Conservation (phyloP, 2,797 vertebrate species). For the Sebastes steindachneri region DNA sequence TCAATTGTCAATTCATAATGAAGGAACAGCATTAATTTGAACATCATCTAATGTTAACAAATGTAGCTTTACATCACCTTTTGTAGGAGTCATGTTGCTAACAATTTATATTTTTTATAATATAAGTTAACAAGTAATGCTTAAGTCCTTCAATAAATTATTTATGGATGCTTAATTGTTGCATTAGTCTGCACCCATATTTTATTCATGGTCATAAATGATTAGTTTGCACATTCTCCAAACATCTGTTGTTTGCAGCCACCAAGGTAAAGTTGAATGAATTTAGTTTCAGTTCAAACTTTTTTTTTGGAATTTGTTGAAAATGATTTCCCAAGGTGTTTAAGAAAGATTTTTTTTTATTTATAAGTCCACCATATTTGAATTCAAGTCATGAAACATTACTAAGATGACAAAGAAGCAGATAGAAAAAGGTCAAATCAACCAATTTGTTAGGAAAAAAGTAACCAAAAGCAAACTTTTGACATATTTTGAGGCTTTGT, state of each 20-base stretch:
- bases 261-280: neutral
- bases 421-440: neutral
- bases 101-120: neutral
- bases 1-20: neutral
- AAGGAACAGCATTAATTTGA: neutral
- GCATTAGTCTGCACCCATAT: conserved; percentile 2
- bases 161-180: conserved; percentile 14
- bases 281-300: neutral
- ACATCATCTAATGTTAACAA: neutral
- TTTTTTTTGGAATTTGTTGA: neutral
- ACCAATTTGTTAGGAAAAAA: neutral
- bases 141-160: neutral
- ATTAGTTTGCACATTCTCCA: conserved; percentile 15
- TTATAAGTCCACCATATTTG: neutral
- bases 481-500: neutral
- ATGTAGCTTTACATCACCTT: neutral
- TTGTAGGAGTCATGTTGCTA: neutral
- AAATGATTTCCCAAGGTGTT: neutral
- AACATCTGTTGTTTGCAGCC: conserved; percentile 4
- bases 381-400: neutral
- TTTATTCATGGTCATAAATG: conserved; percentile 22
- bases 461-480: neutral
- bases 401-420: neutral
- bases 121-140: neutral
- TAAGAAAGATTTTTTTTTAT: neutral